Percentiles rank a stretch among this genome's conserved stretches.
These are phyloP conservation scores for Melieria crassipennis DNA, from an alignment of 2,888 invertebrate genomes.

Conservation along the genomic window DNA sequence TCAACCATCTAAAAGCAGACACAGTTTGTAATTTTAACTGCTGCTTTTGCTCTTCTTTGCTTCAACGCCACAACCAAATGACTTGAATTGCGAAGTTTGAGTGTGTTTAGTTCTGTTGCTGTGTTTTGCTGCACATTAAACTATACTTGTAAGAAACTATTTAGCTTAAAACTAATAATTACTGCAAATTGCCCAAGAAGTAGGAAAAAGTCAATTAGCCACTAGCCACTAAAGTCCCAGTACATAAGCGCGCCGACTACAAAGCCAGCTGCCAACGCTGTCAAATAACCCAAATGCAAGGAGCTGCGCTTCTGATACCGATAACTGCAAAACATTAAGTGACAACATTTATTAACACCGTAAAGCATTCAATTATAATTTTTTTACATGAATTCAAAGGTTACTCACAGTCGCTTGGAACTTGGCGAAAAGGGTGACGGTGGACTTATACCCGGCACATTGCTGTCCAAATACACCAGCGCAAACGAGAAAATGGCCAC, in stretches of 20 bases:
- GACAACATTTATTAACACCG: background rate
- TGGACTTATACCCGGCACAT: slow-evolving; percentile 70
- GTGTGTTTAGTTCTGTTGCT: no score
- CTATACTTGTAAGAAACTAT: background rate
- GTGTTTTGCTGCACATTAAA: background rate
- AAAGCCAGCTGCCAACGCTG: slow-evolving; percentile 67
- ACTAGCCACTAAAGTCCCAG: slow-evolving; percentile 41
- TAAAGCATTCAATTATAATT: background rate
- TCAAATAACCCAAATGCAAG: slow-evolving; percentile 67
- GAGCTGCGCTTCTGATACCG: slow-evolving; percentile 55
- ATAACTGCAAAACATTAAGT: slow-evolving; percentile 45
- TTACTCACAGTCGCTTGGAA: slow-evolving; percentile 65
- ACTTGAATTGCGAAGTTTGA: no score
- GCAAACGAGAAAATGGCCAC: slow-evolving; percentile 70
- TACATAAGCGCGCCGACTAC: slow-evolving; percentile 65
- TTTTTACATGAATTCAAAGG: background rate
- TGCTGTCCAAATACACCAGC: slow-evolving; percentile 72
- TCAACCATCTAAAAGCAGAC: no score
- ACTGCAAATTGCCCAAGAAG: background rate
- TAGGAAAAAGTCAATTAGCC: no score
- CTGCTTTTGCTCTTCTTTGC: no score
- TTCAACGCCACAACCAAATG: no score
- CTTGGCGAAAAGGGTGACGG: slow-evolving; percentile 70
- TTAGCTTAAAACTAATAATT: background rate
- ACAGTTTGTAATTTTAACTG: no score